Base-by-base conservation (phyloP, 2,797 vertebrate genomes). In the Tiaroga cobitis region DNA sequence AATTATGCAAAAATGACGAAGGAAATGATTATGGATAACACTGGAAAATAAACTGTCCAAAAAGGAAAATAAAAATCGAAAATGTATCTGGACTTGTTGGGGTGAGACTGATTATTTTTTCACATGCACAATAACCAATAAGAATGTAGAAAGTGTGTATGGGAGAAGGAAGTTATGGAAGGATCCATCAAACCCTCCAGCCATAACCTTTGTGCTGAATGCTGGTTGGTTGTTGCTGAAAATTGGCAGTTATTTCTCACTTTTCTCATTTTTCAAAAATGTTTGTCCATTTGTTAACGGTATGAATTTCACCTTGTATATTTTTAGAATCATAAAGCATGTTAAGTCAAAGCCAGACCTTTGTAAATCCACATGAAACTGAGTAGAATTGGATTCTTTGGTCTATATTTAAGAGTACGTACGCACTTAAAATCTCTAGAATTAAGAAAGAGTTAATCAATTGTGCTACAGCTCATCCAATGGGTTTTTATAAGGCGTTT, bases 21-120 rank as follows among this genome's bases (percentile, higher is more conserved):
- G 96, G 93, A 95, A 97, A 97, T 95, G 93, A 95, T 96, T 95
- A 94, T 93, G 97, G 97, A 96, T 96, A 95, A 98, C 96, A 97
- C 97, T 98, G 97, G 97, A 97, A 97, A 97, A 96, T 95, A 97
- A 97, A 94, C 92, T 94, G 93, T 95, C 95, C 95, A 95, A 96
- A 96, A 92, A 91, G 93, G 93, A 87, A 91, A 91, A 95, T 95
- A 95, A 95, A 96, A 96, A 96, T 95, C 91, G 75, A 93, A 94
- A 96, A 95, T 84, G 72, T 78, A 63, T 80, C 49, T 61, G 80
- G 67, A n/a, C n/a, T 77, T 82, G 68, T 80, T 72, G 15, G 16
- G 8, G 6, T 11, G 26, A 26, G 75, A 68, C 59, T 67, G 18
- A 26, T 54, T 79, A n/a, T 2, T 70, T 70, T 70, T 49, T 5